Evolutionary conservation across 2,113 vertebrate genomes (phyloP), one percentile per base, ranked within the genome.

Genomic region (Entosphenus tridentatus): DNA sequence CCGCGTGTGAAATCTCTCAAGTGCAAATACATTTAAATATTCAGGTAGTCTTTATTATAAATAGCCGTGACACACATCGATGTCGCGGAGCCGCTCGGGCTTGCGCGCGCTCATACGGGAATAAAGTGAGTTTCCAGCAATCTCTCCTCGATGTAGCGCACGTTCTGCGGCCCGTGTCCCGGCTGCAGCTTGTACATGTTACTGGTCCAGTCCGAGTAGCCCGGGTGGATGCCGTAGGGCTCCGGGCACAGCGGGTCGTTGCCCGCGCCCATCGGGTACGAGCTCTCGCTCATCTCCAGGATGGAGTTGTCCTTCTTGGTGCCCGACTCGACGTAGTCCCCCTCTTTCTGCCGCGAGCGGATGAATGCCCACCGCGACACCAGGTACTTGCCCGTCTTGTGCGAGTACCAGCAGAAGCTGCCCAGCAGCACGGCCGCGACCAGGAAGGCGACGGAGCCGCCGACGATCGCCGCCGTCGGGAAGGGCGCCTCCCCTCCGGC

Each of bases 271-370:
- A 89, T 92, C 75, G 89, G 88, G 57, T 89, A 81, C 11, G 86
- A 85, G 0, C 87, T 85, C 14, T 86, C 82, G 70, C 91, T 98
- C 72, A 91, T 86, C 74, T 93, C 88, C 73, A 93, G 77, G 69
- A 93, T 91, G 70, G 84, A 89, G 72, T 83, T 89, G 72, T 93
- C 88, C 76, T 93, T 93, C 78, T 93, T 93, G 70, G 88, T 93
- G 73, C 88, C 88, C 0, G 88, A 89, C 74, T 93, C 87, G 69
- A 89, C 78, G 55, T 91, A 91, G 75, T 88, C 86, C n/a, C 62
- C 62, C 2, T 87, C 87, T 71, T 84, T 86, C 72, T 74, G 80
- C 73, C 87, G 83, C 72, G 75, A 82, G 59, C 77, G 78, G 71
- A 81, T 83, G 68, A 79, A 86, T 57, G 82, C 84, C 76, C 83